Evolutionary conservation across 1,140 invertebrate species (phyloP).

Genomic region (Sarcophaga bullata): DNA sequence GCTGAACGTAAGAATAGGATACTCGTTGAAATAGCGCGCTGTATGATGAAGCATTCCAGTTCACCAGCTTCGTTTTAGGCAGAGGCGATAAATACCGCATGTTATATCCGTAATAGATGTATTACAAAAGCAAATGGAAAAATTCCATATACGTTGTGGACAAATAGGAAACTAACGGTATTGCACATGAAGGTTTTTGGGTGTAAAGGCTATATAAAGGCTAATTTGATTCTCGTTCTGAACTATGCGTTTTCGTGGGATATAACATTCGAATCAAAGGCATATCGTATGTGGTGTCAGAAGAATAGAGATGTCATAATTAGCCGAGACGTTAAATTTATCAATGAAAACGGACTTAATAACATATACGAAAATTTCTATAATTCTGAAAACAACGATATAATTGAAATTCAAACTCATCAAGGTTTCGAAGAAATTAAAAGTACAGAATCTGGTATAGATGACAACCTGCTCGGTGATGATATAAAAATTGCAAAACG

Average conservation of each 20-base stretch:
- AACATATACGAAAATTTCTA: background rate
- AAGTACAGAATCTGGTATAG: too few species aligned
- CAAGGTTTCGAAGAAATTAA: too few species aligned
- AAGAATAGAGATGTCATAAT: constrained; percentile 49
- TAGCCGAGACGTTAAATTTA: constrained; percentile 46
- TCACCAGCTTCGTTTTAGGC: constrained; percentile 51
- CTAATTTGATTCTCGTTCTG: constrained; percentile 36
- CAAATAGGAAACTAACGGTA: constrained; percentile 55
- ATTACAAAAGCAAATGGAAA: constrained; percentile 43
- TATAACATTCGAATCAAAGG: constrained; percentile 39
- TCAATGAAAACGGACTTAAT: constrained; percentile 22
- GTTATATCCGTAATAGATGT: constrained; percentile 49
- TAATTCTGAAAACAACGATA: too few species aligned
- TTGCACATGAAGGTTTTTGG: constrained; percentile 57
- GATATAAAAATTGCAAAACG: background rate
- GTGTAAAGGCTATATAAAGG: constrained; percentile 47
- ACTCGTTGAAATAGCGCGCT: too few species aligned
- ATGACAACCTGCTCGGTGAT: too few species aligned
- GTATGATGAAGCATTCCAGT: too few species aligned
- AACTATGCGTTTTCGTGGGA: constrained; percentile 35
- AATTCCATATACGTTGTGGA: constrained; percentile 61
- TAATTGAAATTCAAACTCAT: too few species aligned
- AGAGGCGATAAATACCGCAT: constrained; percentile 46
- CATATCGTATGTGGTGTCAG: constrained; percentile 46
- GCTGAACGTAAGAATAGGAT: too few species aligned